Percentiles rank a stretch among this genome's conserved stretches.
These are phyloP conservation scores for Drosophila pallidifrons DNA, from an alignment of 1,140 invertebrate genomes.

Conservation along the genomic window DNA sequence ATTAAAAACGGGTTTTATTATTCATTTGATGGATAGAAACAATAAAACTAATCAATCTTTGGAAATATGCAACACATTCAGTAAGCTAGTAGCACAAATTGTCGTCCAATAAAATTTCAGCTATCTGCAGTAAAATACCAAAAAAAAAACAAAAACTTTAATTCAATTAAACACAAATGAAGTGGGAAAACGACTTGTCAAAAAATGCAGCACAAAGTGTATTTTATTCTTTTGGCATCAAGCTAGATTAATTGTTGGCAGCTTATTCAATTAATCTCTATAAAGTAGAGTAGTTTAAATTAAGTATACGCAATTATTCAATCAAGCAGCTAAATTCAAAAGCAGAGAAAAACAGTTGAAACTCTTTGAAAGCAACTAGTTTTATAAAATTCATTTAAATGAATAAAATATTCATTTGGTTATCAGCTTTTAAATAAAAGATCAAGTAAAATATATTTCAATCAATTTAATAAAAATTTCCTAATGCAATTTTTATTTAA, in stretches of 20 bases:
- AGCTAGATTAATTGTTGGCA: not conserved
- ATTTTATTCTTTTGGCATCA: not conserved
- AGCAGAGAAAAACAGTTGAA: too few species aligned
- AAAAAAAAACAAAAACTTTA: not conserved
- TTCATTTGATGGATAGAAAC: conserved; percentile 44
- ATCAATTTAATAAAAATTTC: too few species aligned
- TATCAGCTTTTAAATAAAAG: too few species aligned
- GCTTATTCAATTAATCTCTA: too few species aligned
- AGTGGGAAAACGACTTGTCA: not conserved
- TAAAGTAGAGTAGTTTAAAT: too few species aligned
- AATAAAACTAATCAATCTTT: conserved; percentile 44
- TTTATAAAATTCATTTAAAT: too few species aligned
- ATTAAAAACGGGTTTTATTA: conserved; percentile 40
- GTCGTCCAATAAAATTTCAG: not conserved
- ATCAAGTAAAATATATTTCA: too few species aligned
- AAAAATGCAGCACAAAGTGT: not conserved
- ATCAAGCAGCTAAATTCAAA: too few species aligned
- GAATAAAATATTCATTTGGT: too few species aligned
- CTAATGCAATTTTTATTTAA: too few species aligned
- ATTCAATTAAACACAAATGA: not conserved
- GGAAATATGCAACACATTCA: conserved; percentile 27
- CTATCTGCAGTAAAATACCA: conserved; percentile 1
- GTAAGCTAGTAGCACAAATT: conserved; percentile 1
- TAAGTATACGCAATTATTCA: too few species aligned
- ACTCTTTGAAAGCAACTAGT: too few species aligned